These are phyloP conservation scores for Bugulina stolonifera DNA, from an alignment of 2,888 invertebrate genomes.

Conservation along the genomic window DNA sequence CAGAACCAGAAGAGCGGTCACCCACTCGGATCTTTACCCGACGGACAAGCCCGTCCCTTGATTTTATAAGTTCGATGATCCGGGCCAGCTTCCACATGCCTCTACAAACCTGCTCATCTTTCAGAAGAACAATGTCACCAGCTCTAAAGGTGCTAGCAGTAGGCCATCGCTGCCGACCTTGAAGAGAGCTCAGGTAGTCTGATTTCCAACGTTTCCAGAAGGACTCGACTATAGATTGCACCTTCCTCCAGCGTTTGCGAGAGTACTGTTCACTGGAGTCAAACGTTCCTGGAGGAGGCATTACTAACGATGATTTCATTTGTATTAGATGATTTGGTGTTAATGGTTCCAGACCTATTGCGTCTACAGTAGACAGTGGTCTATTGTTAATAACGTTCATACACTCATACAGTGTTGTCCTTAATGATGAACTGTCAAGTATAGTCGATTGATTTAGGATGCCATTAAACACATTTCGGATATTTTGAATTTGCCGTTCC, in stretches of 20 bases:
- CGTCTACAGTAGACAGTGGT: too few species aligned
- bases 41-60: not conserved
- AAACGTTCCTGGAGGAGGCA: not conserved
- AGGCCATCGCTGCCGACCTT: not conserved
- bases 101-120: not conserved
- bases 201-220: constrained; percentile 2
- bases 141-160: too few species aligned
- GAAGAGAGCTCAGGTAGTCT: not conserved
- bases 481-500: constrained; percentile 35
- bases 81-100: not conserved
- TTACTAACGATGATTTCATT: not conserved
- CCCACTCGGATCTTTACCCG: not conserved
- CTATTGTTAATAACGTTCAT: not conserved
- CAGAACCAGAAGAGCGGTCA: not conserved
- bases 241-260: not conserved
- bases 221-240: not conserved
- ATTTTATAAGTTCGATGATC: not conserved
- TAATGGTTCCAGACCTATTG: too few species aligned
- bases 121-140: not conserved
- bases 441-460: not conserved
- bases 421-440: not conserved
- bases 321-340: constrained; percentile 1
- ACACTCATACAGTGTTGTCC: not conserved
- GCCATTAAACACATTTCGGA: constrained; percentile 31
- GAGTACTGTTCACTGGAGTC: not conserved